Evolutionary conservation across 2,888 invertebrate genomes (phyloP).

Genomic region (Sipunculus nudus): DNA sequence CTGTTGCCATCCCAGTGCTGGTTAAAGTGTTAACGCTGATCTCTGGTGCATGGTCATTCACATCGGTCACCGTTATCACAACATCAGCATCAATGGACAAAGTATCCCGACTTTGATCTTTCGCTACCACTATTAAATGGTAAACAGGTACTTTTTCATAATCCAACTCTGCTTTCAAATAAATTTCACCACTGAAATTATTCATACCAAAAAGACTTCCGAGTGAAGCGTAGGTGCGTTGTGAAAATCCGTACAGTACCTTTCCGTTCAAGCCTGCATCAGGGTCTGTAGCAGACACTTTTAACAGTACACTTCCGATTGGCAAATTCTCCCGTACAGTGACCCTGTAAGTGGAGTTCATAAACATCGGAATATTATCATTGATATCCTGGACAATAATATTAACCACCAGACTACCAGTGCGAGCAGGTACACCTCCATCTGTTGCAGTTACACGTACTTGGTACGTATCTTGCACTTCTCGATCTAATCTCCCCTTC

Average conservation of each 20-base stretch:
- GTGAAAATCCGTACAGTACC: slow-evolving; percentile 35
- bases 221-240: slow-evolving; percentile 26
- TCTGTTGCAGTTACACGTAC: slow-evolving; percentile 33
- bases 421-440: slow-evolving; percentile 24
- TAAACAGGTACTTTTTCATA: slow-evolving; percentile 27
- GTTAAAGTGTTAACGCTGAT: slow-evolving; percentile 36
- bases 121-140: slow-evolving; percentile 30
- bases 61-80: slow-evolving; percentile 27
- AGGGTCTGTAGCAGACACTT: slow-evolving; percentile 35
- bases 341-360: slow-evolving; percentile 30
- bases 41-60: slow-evolving; percentile 37
- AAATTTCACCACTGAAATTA: slow-evolving; percentile 31
- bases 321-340: slow-evolving; percentile 30
- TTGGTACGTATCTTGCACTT: slow-evolving; percentile 25
- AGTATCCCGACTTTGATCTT: slow-evolving; percentile 32
- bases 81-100: slow-evolving; percentile 33
- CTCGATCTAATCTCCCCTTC: slow-evolving; percentile 33
- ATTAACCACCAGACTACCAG: slow-evolving; percentile 31
- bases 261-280: slow-evolving; percentile 38
- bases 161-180: slow-evolving; percentile 29
- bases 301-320: slow-evolving; percentile 15
- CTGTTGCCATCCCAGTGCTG: slow-evolving; percentile 9
- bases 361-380: slow-evolving; percentile 35
- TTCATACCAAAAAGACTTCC: slow-evolving; percentile 32
- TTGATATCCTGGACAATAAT: slow-evolving; percentile 36